Evolutionary conservation across 2,113 vertebrate genomes (phyloP).

Genomic region (Arvicanthis niloticus): DNA sequence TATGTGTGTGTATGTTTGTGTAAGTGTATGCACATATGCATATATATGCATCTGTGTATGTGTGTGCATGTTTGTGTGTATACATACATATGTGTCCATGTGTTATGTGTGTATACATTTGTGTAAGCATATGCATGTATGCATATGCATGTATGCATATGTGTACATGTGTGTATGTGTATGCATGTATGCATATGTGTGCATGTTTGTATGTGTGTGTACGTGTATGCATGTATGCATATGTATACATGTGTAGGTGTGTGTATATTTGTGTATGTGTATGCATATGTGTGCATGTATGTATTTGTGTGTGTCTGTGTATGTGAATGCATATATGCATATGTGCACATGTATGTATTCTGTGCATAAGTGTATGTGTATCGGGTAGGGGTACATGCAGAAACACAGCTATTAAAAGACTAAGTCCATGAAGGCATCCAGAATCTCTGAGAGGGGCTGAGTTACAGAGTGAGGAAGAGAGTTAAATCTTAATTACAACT

Average conservation of each 20-base stretch:
- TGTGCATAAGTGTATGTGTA: neutral
- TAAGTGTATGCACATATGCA: neutral
- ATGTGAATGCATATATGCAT: neutral
- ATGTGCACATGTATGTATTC: neutral
- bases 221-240: rapidly evolving
- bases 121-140: neutral
- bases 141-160: neutral
- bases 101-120: neutral
- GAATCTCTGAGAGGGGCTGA: neutral
- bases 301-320: neutral
- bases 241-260: neutral
- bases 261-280: neutral
- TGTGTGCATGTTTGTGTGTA: neutral
- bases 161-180: neutral
- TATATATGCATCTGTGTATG: neutral
- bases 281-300: neutral
- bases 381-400: neutral
- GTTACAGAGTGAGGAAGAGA: conserved; percentile 8
- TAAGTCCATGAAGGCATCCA: neutral
- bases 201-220: neutral
- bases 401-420: neutral
- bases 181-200: neutral
- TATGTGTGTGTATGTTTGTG: neutral
- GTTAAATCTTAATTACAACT: conserved; percentile 61
- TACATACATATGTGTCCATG: neutral